Evolutionary conservation across 2,797 vertebrate genomes (phyloP).

Genomic region (Cirrhinus molitorella): DNA sequence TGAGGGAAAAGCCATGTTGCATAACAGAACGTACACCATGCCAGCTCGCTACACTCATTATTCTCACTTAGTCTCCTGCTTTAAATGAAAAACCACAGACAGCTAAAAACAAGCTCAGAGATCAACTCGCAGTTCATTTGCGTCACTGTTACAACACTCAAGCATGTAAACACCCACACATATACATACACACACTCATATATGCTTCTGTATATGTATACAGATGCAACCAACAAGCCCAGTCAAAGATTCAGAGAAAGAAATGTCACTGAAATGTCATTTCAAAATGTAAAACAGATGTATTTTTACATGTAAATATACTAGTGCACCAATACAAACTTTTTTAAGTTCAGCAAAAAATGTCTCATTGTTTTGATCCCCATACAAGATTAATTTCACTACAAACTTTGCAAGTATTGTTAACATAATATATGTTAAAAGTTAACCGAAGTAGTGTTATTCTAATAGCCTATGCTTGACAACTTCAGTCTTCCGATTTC

Average conservation of each 20-base stretch:
- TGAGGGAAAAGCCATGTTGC: slow-evolving; percentile 64
- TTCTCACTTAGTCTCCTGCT: slow-evolving; percentile 66
- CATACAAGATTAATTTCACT: neutral
- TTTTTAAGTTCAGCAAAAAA: too few species aligned
- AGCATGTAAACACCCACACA: slow-evolving; percentile 30
- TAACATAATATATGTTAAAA: neutral
- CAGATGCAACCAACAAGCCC: neutral
- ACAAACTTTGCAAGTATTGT: neutral
- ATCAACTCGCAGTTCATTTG: slow-evolving; percentile 69
- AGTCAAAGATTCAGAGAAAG: neutral
- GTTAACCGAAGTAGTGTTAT: neutral
- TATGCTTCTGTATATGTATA: neutral
- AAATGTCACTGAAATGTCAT: neutral
- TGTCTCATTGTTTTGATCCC: neutral
- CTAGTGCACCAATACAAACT: neutral
- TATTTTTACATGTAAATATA: neutral
- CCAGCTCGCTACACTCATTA: slow-evolving; percentile 73
- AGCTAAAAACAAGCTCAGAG: slow-evolving; percentile 60
- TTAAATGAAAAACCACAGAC: slow-evolving; percentile 60
- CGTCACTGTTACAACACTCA: slow-evolving; percentile 13
- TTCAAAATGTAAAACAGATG: neutral
- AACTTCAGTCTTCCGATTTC: slow-evolving; percentile 15
- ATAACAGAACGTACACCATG: slow-evolving; percentile 68
- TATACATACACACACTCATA: neutral
- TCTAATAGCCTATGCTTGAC: slow-evolving; percentile 13